Conservation (phyloP, 1,140 invertebrate species). For the Manduca sexta region DNA sequence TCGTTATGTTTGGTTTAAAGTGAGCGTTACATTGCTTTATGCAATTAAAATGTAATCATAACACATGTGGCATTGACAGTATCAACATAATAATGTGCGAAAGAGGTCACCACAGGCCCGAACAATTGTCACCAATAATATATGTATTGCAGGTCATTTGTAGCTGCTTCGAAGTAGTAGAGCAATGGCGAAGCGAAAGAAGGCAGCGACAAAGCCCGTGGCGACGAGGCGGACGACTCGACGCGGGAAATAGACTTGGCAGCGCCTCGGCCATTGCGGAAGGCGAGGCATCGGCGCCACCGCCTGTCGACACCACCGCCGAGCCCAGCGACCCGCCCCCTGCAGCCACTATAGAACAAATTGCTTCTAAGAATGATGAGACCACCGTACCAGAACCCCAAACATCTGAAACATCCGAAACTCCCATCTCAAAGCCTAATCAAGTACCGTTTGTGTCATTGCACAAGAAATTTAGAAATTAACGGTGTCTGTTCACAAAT, state of each 20-base stretch:
- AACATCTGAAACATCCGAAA: slow-evolving; percentile 17
- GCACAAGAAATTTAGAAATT: slow-evolving; percentile 72
- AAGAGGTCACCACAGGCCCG: slow-evolving; percentile 50
- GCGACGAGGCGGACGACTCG: slow-evolving; percentile 46
- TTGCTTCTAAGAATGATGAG: slow-evolving; percentile 12
- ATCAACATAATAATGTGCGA: slow-evolving; percentile 43
- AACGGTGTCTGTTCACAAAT: slow-evolving; percentile 60
- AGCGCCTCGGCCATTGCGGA: slow-evolving; percentile 27
- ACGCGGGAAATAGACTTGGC: slow-evolving; percentile 44
- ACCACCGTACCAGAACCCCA: slow-evolving; percentile 24
- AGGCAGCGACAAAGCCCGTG: slow-evolving; percentile 38
- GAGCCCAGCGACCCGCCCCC: slow-evolving; percentile 2
- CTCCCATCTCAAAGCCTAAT: slow-evolving; percentile 22
- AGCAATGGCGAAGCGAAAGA: slow-evolving; percentile 62
- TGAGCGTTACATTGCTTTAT: not conserved
- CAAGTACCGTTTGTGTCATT: slow-evolving; percentile 44
- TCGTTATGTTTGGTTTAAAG: not conserved
- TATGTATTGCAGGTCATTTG: slow-evolving; percentile 43
- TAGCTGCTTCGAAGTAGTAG: slow-evolving; percentile 18
- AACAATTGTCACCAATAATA: slow-evolving; percentile 15
- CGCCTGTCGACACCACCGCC: slow-evolving; percentile 6
- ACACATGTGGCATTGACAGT: slow-evolving; percentile 40
- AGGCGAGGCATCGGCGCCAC: slow-evolving; percentile 13
- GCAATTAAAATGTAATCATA: not conserved
- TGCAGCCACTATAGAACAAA: slow-evolving; percentile 14